Conservation (phyloP, 2,888 invertebrate genomes). For the Metopia argyrocephala region DNA sequence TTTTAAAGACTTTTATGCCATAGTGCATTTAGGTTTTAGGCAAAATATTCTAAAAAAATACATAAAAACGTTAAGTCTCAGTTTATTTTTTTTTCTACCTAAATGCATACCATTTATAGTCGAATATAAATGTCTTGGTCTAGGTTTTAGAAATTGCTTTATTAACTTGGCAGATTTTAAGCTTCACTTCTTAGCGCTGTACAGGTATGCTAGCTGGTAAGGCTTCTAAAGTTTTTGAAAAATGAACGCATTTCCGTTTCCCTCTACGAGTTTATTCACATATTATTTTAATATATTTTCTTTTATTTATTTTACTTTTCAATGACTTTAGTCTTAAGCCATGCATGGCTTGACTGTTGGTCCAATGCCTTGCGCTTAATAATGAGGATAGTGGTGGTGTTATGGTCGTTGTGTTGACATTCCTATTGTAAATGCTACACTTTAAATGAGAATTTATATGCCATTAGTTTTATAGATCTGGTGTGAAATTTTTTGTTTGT, state of each 20-base stretch:
- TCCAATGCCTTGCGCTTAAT: not conserved
- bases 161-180: slow-evolving; percentile 48
- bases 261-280: slow-evolving; percentile 28
- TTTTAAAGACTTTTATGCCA: not conserved
- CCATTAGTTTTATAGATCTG: slow-evolving; percentile 65
- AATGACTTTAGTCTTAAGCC: slow-evolving; percentile 12
- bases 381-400: not conserved
- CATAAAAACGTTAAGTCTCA: slow-evolving; percentile 32
- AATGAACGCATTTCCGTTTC: slow-evolving; percentile 67
- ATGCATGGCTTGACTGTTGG: not conserved
- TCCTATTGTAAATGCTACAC: slow-evolving; percentile 60
- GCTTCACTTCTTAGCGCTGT: slow-evolving; percentile 10
- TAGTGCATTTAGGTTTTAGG: slow-evolving; percentile 9
- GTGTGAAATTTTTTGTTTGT: slow-evolving; percentile 64
- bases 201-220: not conserved
- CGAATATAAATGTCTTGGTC: slow-evolving; percentile 10
- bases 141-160: slow-evolving; percentile 59
- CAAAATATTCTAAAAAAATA: slow-evolving; percentile 18
- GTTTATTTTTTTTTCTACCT: not conserved
- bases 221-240: slow-evolving; percentile 61
- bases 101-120: slow-evolving; percentile 46
- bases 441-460: slow-evolving; percentile 65
- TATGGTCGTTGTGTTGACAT: slow-evolving; percentile 47
- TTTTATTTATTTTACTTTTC: slow-evolving; percentile 6
- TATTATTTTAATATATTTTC: slow-evolving; percentile 20